Evolutionary conservation across 2,113 vertebrate species (phyloP).

Genomic region (Dipodomys merriami): DNA sequence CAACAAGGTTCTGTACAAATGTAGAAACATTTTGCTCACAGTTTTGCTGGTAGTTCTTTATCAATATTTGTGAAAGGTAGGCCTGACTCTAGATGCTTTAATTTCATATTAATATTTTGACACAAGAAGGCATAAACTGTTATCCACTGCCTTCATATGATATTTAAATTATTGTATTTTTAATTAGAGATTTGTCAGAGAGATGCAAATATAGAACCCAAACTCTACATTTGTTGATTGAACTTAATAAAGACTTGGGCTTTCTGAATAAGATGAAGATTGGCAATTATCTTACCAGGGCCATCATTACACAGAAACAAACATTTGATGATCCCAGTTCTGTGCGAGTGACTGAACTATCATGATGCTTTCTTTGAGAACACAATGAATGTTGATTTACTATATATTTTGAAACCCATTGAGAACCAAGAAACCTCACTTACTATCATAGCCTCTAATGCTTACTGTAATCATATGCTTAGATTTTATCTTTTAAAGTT

Average conservation of each 20-base stretch:
- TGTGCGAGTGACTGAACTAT: not conserved
- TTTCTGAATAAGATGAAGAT: constrained; percentile 39
- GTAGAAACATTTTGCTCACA: constrained; percentile 41
- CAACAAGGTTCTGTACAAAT: constrained; percentile 60
- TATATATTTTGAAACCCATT: constrained; percentile 42
- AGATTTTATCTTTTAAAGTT: constrained; percentile 34
- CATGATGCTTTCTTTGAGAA: constrained; percentile 26
- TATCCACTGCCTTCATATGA: not conserved
- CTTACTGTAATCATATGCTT: constrained; percentile 46
- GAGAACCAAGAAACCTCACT: not conserved
- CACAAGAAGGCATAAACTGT: constrained; percentile 9
- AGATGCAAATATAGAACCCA: constrained; percentile 17
- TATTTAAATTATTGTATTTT: constrained; percentile 40
- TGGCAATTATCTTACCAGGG: constrained; percentile 14
- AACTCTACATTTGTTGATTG: not conserved
- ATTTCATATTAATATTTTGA: constrained; percentile 58
- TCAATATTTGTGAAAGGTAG: not conserved
- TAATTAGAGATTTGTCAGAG: constrained; percentile 40
- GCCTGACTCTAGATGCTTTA: not conserved
- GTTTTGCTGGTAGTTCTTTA: constrained; percentile 38
- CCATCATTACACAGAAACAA: constrained; percentile 58
- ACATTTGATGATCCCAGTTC: constrained; percentile 21
- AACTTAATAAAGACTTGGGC: constrained; percentile 40
- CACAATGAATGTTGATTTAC: constrained; percentile 54
- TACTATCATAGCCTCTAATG: constrained; percentile 43